Base-by-base conservation (phyloP, 2,113 vertebrate genomes). In the Solenodon paradoxus region DNA sequence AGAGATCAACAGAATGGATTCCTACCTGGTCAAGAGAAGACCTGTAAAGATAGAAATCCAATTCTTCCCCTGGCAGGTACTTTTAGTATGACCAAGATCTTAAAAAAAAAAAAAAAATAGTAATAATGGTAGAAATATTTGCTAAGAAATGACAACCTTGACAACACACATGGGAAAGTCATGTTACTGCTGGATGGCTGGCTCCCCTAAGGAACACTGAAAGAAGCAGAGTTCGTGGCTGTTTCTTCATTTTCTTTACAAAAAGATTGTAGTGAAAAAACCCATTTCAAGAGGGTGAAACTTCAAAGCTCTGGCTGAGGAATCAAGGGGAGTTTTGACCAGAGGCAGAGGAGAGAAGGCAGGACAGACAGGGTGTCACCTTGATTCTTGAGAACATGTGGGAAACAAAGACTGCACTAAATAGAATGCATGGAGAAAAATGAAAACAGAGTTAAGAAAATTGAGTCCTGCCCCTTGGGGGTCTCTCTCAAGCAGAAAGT, bases 401-500 rank as follows among this genome's bases (percentile, higher is more conserved):
- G 24, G 40, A 9, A 2, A 38, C 28, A 19, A 17, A 0, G 30
- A n/a, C 22, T 69, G 17, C 26, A 28, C 7, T 19, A 35, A 9
- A 5, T 0, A 16, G 12, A 64, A 32, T 17, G 32, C 2, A 68
- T 9, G n/a, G 28, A 26, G 10, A 30, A 71, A 45, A 53, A 69
- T 8, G 75, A 38, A 90, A 87, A 42, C 9, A 28, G 5, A 49
- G 28, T 51, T 32, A 38, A 28, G n/a, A 28, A 24, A 55, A 20
- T 49, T 2, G n/a, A 66, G 4, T 28, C 47, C 47, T 78, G 88
- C 45, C 49, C n/a, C 77, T 59, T 3, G 40, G 79, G 38, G 17
- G 69, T 55, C 88, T 53, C 51, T 47, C 55, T 92, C 71, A 83
- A 40, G 57, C 78, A 90, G 71, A 80, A 90, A 78, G 38, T 45